These are phyloP conservation scores for Strigamia crassipes DNA, from an alignment of 2,888 invertebrate genomes.

Conservation along the genomic window DNA sequence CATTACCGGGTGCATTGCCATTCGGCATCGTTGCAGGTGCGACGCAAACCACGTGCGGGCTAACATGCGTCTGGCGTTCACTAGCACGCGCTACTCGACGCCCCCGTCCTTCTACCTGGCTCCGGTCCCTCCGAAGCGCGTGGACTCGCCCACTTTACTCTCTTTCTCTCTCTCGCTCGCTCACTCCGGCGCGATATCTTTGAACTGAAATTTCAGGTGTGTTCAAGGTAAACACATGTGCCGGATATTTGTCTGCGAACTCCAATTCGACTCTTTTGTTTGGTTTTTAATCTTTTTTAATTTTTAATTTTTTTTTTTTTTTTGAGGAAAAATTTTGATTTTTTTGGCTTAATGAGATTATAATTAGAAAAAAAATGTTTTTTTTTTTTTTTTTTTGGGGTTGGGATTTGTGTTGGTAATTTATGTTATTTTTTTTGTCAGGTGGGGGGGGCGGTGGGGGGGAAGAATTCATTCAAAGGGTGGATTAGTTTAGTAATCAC, in stretches of 20 bases:
- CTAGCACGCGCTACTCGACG: neutral
- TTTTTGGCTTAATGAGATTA: neutral
- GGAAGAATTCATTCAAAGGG: neutral
- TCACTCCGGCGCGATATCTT: conserved; percentile 10
- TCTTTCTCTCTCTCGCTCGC: neutral
- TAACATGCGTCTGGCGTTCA: conserved; percentile 10
- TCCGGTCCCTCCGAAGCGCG: neutral
- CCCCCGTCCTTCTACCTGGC: neutral
- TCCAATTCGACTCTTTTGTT: neutral
- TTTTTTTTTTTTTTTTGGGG: too few species aligned
- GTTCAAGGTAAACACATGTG: conserved; percentile 30
- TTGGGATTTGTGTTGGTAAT: too few species aligned
- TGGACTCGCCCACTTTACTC: conserved; percentile 10
- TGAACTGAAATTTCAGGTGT: conserved; percentile 26
- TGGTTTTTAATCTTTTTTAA: too few species aligned
- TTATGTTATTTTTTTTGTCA: too few species aligned
- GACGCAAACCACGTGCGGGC: conserved; percentile 4
- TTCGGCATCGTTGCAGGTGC: neutral
- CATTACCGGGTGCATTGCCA: neutral
- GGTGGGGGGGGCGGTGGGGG: too few species aligned
- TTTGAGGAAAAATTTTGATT: neutral
- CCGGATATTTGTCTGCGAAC: neutral
- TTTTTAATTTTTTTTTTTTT: neutral
- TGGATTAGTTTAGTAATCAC: neutral
- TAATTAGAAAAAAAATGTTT: too few species aligned